Evolutionary conservation across 1,140 invertebrate species (phyloP).

Genomic region (Listronotus oregonensis): DNA sequence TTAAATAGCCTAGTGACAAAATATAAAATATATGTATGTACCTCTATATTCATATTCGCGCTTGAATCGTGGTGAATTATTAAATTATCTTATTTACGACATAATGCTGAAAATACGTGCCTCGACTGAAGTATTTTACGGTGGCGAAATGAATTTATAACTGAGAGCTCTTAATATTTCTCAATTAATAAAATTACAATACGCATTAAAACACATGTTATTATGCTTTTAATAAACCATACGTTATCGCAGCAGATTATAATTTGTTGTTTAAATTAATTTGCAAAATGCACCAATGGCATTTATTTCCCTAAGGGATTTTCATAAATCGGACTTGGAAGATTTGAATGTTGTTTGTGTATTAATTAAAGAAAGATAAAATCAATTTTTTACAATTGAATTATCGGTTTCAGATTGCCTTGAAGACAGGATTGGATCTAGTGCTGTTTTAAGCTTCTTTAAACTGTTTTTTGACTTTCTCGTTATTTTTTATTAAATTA

Average conservation of each 20-base stretch:
- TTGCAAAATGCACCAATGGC: slow-evolving; percentile 40
- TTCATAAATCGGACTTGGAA: slow-evolving; percentile 40
- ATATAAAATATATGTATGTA: too few relatives aligned
- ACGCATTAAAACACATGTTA: slow-evolving; percentile 49
- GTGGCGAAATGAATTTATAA: slow-evolving; percentile 46
- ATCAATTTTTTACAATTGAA: slow-evolving; percentile 7
- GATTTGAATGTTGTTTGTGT: slow-evolving; percentile 35
- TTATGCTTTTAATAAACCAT: slow-evolving; percentile 53
- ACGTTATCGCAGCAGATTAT: slow-evolving; percentile 44
- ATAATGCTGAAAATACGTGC: slow-evolving; percentile 31
- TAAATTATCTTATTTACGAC: slow-evolving; percentile 39
- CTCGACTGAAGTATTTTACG: slow-evolving; percentile 22
- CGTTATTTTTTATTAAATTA: too few relatives aligned
- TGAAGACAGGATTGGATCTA: too few relatives aligned
- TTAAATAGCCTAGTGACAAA: too few relatives aligned
- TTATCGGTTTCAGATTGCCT: too few relatives aligned
- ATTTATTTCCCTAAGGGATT: slow-evolving; percentile 42
- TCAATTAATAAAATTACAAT: slow-evolving; percentile 52
- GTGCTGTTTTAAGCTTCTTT: too few relatives aligned
- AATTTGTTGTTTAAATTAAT: slow-evolving; percentile 52
- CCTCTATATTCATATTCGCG: slow-evolving; percentile 17
- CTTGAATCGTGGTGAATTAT: slow-evolving; percentile 22
- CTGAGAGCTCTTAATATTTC: slow-evolving; percentile 50
- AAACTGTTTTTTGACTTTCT: too few relatives aligned
- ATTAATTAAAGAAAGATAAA: slow-evolving; percentile 37